Conservation (phyloP, 2,797 vertebrate species). For the Trichosurus vulpecula region DNA sequence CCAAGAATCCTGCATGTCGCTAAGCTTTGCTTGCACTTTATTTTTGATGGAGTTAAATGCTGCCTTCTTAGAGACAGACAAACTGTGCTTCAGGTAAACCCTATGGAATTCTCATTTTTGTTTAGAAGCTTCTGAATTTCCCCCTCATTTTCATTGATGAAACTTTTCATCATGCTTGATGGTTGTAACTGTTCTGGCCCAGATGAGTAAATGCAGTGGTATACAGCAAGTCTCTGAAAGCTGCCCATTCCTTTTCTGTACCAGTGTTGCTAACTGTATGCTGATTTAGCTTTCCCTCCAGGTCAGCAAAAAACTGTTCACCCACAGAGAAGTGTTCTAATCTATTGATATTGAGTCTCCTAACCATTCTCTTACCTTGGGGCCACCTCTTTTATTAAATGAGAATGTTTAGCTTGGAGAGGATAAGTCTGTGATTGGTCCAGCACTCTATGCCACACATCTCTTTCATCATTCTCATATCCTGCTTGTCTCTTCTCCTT, state of each 20-base stretch:
- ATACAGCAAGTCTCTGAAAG: background rate
- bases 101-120: background rate
- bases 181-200: background rate
- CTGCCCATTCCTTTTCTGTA: background rate
- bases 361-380: background rate
- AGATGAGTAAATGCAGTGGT: background rate
- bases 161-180: background rate
- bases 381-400: background rate
- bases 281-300: background rate
- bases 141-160: background rate
- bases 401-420: background rate
- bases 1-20: background rate
- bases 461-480: background rate
- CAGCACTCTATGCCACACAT: background rate
- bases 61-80: background rate
- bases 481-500: background rate
- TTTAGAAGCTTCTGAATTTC: background rate
- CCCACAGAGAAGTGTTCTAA: background rate
- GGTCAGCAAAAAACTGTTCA: background rate
- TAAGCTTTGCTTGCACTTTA: background rate
- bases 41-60: background rate
- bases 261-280: background rate
- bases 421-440: background rate
- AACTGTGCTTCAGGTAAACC: background rate
- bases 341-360: background rate